phyloP scores from a whole-genome alignment of 2,888 invertebrate species.

The Phyllotreta striolata region DNA sequence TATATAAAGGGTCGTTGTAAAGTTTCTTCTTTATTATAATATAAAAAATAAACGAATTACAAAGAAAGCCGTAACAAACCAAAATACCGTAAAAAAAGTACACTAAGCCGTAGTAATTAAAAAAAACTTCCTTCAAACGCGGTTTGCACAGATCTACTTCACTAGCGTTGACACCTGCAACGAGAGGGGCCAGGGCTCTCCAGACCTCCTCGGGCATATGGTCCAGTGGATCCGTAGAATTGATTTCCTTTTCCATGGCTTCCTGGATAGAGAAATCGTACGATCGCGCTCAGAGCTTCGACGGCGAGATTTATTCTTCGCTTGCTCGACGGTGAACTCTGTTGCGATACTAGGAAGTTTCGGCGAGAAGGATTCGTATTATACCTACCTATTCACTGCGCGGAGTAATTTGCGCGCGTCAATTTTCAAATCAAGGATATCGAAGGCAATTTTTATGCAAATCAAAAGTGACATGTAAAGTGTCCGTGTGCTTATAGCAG shows the following conservation, averaged over 20 bases:
- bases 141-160: slow-evolving; percentile 67
- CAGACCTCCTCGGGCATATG: slow-evolving; percentile 53
- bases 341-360: too few species aligned
- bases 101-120: slow-evolving; percentile 68
- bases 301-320: too few species aligned
- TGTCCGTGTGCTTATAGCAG: too few species aligned
- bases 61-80: slow-evolving; percentile 65
- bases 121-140: slow-evolving; percentile 67
- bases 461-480: too few species aligned
- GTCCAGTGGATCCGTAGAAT: slow-evolving; percentile 31
- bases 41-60: slow-evolving; percentile 68
- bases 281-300: slow-evolving; percentile 2
- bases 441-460: too few species aligned
- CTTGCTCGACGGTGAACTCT: too few species aligned
- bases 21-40: slow-evolving; percentile 65
- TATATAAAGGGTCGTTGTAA: slow-evolving; percentile 70
- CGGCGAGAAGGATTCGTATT: too few species aligned
- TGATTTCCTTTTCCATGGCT: slow-evolving; percentile 22
- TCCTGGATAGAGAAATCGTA: not conserved
- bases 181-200: slow-evolving; percentile 52
- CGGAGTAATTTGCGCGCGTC: too few species aligned
- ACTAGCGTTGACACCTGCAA: slow-evolving; percentile 50
- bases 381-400: too few species aligned
- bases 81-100: slow-evolving; percentile 70
- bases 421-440: too few species aligned